phyloP scores from a whole-genome alignment of 2,113 vertebrate genomes.

The Elephantulus edwardii region DNA sequence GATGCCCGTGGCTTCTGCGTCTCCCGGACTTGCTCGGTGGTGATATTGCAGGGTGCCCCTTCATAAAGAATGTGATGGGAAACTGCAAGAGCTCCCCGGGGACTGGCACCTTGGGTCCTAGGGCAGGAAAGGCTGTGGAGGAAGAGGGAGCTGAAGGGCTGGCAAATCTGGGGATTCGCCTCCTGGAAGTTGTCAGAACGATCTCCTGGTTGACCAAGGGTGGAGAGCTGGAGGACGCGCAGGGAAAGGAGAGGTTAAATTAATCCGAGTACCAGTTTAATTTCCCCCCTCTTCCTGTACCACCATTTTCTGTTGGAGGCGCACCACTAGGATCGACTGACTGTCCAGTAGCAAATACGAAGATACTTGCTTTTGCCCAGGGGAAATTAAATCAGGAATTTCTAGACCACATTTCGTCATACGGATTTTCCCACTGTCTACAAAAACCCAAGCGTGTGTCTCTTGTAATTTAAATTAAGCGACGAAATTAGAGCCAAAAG shows the following conservation, averaged over 20 bases:
- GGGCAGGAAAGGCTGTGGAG: accelerated
- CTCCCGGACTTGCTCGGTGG: background rate
- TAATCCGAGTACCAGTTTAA: accelerated
- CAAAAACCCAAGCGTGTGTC: background rate
- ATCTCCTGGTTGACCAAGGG: too few relatives aligned
- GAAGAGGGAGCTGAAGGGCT: too few relatives aligned
- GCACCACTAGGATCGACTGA: background rate
- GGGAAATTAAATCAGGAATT: slow-evolving; percentile 30
- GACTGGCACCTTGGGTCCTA: background rate
- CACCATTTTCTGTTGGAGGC: background rate
- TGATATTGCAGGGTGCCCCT: background rate
- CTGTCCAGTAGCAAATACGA: background rate
- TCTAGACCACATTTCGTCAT: slow-evolving; percentile 1
- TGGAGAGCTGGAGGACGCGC: too few relatives aligned
- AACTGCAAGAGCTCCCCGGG: background rate
- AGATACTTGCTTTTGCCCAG: background rate
- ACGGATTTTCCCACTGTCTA: slow-evolving; percentile 19
- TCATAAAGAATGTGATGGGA: too few relatives aligned
- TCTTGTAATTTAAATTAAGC: slow-evolving; percentile 46
- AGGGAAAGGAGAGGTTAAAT: background rate
- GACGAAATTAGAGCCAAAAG: slow-evolving; percentile 49
- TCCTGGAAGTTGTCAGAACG: background rate
- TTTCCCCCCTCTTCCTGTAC: too few relatives aligned
- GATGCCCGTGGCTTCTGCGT: background rate
- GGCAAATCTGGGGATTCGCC: background rate